Evolutionary conservation across 2,113 vertebrate species (phyloP), one percentile per base, ranked within the genome.

Genomic region (Spermophilus dauricus): DNA sequence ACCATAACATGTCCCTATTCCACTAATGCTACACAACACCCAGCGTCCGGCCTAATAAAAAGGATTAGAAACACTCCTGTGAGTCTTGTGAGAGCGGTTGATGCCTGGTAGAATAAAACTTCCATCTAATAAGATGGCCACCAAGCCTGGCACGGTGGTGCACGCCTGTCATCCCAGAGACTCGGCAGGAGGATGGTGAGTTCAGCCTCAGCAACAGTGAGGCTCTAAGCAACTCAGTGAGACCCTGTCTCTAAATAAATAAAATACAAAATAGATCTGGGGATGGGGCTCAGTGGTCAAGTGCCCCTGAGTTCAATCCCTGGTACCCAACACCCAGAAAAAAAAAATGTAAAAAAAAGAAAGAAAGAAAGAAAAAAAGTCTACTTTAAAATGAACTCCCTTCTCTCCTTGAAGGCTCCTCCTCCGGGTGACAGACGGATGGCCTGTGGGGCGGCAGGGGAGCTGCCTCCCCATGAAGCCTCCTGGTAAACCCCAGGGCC

Each of bases 401-500:
- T 85, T 94, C 45, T n/a, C 30, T 18, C 39, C n/a, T 84, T 86
- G 1, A 3, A 82, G 45, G 82, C 17, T 39, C 80, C 76, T 89
- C 65, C 67, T 77, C 30, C 67, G 34, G 69, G 84, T 14, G 72
- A 84, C 86, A 86, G 42, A 8, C 42, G 42, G 73, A 89, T 32
- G 45, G 78, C n/a, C 70, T 84, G 56, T 34, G 63, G 65, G 76
- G 69, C 5, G 61, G 63, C 63, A 53, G 81, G 76, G 80, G 53
- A 42, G 32, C 58, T 86, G n/a, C 58, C 32, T 89, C 32, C 58
- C 77, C 72, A 95, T 11, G 77, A 95, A 92, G 72, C 53, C 76
- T 92, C 53, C 82, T 96, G 92, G 87, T 67, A 93, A 72, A 72
- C 75, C 78, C 92, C 45, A 12, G 1, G 32, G 37, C 39, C 96